Evolutionary conservation across 2,888 invertebrate genomes (phyloP), one percentile per base, ranked within the genome.

Genomic region (Leucophenga montana): DNA sequence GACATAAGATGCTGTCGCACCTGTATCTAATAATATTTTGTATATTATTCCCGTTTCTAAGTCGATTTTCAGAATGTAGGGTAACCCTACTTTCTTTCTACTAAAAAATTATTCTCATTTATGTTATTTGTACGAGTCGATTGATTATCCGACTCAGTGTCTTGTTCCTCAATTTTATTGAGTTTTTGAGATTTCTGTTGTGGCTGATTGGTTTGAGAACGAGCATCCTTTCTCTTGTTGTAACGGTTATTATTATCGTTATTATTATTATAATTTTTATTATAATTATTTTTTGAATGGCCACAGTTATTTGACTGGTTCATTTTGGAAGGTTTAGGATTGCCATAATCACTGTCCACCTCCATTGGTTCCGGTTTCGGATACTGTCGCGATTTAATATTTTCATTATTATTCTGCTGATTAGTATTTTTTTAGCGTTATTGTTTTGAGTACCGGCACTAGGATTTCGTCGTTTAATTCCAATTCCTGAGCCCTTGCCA

Each of bases 401-500:
- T n/a, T n/a, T n/a, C n/a, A n/a, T n/a, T n/a, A n/a, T 16, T 22
- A 5, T 13, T 56, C 18, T 18, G 56, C 14, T n/a, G n/a, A 48
- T 48, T 48, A 56, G 16, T 56, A 20, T 20, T 8, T 20, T 56
- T 20, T n/a, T n/a, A n/a, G 13, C 3, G 18, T 13, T 18, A 57
- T 20, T 14, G 6, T 57, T 57, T 27, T 57, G 6, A 57, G 1
- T 1, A 4, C 18, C 18, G n/a, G n/a, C n/a, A n/a, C n/a, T n/a
- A n/a, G n/a, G n/a, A n/a, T n/a, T n/a, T n/a, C n/a, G n/a, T n/a
- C n/a, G n/a, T n/a, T n/a, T n/a, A n/a, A n/a, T n/a, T n/a, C n/a
- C n/a, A n/a, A n/a, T n/a, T n/a, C n/a, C 53, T 71, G 64, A 4
- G 67, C 61, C 48, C 69, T 68, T 0, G 71, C 65, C n/a, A n/a